A percentile compares a stretch with the other conserved stretches of the same genome.
These are phyloP conservation scores for Piscicola geometra DNA, from an alignment of 2,888 invertebrate species.

Conservation along the genomic window DNA sequence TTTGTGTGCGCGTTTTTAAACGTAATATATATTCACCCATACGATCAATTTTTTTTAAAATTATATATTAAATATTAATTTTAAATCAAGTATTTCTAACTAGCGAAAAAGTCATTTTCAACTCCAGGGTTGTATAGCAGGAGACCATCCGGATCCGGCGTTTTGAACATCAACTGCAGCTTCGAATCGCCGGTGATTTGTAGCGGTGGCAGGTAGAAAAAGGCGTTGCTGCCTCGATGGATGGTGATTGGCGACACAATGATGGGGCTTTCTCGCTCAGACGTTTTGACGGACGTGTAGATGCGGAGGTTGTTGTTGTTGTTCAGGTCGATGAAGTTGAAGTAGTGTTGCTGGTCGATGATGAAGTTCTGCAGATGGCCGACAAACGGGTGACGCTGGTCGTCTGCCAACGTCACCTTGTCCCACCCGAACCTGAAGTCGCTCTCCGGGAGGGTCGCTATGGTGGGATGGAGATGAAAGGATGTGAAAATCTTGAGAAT, in stretches of 20 bases:
- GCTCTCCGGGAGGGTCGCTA: slow-evolving; percentile 39
- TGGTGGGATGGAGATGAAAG: neutral
- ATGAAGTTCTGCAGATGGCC: slow-evolving; percentile 44
- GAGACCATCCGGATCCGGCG: slow-evolving; percentile 48
- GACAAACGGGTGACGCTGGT: slow-evolving; percentile 34
- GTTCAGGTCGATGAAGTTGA: slow-evolving; percentile 31
- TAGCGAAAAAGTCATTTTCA: slow-evolving; percentile 29
- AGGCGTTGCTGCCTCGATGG: slow-evolving; percentile 30
- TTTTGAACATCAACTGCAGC: slow-evolving; percentile 50
- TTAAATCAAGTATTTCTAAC: too few species aligned
- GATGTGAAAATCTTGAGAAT: too few species aligned
- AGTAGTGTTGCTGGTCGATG: slow-evolving; percentile 39
- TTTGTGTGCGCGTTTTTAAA: too few species aligned
- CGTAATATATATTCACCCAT: too few species aligned
- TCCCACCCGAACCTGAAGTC: slow-evolving; percentile 42
- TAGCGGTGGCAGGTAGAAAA: slow-evolving; percentile 39
- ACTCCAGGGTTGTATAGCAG: slow-evolving; percentile 44
- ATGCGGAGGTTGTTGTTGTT: slow-evolving; percentile 25
- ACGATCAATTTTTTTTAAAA: too few species aligned
- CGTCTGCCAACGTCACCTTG: slow-evolving; percentile 32
- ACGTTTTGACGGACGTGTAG: slow-evolving; percentile 6
- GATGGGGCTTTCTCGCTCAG: slow-evolving; percentile 26
- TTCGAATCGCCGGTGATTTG: slow-evolving; percentile 38
- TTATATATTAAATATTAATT: too few species aligned
- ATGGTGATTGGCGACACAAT: slow-evolving; percentile 37